Evolutionary conservation across 2,888 invertebrate species (phyloP).

Genomic region (Spilarctia lutea): DNA sequence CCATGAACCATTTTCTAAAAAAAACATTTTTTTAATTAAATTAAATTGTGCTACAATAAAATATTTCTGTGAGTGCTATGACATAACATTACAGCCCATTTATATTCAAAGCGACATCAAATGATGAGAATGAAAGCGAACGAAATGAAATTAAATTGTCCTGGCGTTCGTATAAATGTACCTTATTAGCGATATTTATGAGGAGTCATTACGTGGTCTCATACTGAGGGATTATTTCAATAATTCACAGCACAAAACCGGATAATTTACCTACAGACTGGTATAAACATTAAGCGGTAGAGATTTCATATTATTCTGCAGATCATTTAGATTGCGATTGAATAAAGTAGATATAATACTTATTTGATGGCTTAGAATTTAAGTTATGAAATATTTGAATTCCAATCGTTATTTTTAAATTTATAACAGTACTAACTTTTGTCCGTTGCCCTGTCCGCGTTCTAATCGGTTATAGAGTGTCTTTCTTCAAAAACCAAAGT

Average conservation of each 20-base stretch:
- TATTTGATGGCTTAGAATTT: no score
- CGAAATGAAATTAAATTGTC: constrained; percentile 44
- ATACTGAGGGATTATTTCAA: constrained; percentile 77
- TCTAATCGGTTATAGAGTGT: no score
- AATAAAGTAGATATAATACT: not conserved
- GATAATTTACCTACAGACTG: constrained; percentile 66
- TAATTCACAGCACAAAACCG: constrained; percentile 73
- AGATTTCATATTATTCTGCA: not conserved
- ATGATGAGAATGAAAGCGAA: constrained; percentile 33
- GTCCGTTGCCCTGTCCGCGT: no score
- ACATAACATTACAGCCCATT: constrained; percentile 9
- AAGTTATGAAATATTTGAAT: no score
- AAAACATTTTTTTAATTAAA: not conserved
- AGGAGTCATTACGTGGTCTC: constrained; percentile 63
- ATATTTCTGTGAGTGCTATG: not conserved
- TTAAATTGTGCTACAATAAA: not conserved
- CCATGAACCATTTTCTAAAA: not conserved
- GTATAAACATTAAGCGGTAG: constrained; percentile 32
- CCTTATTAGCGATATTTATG: constrained; percentile 55
- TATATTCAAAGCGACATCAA: constrained; percentile 23
- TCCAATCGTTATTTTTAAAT: no score
- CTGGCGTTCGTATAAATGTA: constrained; percentile 43
- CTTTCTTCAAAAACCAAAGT: no score
- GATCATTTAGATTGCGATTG: not conserved
- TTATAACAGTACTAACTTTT: no score